Evolutionary conservation across 2,113 vertebrate genomes (phyloP).

Genomic region (Leptocoma aspasia): DNA sequence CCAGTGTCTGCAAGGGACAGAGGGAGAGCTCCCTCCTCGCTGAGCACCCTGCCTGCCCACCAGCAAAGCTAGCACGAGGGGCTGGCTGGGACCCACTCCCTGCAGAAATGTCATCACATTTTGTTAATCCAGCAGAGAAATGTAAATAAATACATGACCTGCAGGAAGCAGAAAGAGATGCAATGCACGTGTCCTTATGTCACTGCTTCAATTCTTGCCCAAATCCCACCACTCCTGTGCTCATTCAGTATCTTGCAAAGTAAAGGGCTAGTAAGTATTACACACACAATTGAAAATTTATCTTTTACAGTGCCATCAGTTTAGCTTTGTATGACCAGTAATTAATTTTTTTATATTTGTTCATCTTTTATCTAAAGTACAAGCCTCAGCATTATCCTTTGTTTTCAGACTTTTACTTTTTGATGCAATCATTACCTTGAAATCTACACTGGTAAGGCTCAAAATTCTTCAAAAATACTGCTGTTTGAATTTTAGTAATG

Average conservation of each 20-base stretch:
- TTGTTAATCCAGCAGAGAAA: background rate
- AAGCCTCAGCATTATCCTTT: background rate
- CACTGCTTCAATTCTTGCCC: background rate
- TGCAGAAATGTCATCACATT: fast-evolving
- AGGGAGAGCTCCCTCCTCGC: fast-evolving
- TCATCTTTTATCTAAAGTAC: background rate
- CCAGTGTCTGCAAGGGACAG: background rate
- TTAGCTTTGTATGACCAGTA: background rate
- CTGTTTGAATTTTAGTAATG: conserved; percentile 53
- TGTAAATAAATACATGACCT: background rate
- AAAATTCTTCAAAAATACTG: conserved; percentile 62
- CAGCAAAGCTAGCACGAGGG: fast-evolving
- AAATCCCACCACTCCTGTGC: background rate
- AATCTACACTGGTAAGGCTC: background rate
- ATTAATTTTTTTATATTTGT: background rate
- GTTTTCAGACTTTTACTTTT: background rate
- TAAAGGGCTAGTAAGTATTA: background rate
- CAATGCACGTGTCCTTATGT: fast-evolving
- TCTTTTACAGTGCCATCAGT: background rate
- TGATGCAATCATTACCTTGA: background rate
- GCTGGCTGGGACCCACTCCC: background rate
- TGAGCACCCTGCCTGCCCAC: background rate
- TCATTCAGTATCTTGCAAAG: background rate
- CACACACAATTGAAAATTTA: background rate
- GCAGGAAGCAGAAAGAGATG: background rate